A percentile compares a stretch with the other conserved stretches of the same genome.
Conservation (phyloP, 2,797 vertebrate species). For the Crenichthys baileyi region DNA sequence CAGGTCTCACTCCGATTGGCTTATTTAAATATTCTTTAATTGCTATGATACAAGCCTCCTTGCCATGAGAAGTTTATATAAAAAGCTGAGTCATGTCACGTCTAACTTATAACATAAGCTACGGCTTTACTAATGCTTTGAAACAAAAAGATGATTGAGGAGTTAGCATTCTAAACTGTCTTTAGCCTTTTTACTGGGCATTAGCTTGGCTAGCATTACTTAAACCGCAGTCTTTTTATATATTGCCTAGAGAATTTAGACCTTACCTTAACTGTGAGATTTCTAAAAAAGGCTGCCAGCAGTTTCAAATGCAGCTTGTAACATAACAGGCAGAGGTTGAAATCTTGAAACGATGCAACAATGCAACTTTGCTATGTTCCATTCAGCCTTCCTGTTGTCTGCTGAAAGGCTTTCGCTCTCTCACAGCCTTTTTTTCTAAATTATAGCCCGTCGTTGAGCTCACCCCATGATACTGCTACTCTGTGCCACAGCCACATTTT, state of each 20-base stretch:
- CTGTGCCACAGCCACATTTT: constrained; percentile 31
- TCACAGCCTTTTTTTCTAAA: constrained; percentile 27
- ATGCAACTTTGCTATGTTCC: background rate
- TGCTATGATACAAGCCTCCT: too few species aligned
- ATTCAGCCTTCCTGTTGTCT: background rate
- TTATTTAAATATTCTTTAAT: background rate
- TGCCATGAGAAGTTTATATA: too few species aligned
- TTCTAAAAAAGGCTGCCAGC: background rate
- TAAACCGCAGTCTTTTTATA: too few species aligned
- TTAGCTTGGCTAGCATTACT: too few species aligned
- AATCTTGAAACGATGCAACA: too few species aligned
- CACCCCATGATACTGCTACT: constrained; percentile 27
- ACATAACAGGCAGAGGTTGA: background rate
- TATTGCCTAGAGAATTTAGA: background rate
- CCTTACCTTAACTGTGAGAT: background rate
- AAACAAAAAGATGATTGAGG: too few species aligned
- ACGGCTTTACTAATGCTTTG: too few species aligned
- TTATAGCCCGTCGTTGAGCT: constrained; percentile 33
- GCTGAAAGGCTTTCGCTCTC: background rate
- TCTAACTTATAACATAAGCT: too few species aligned
- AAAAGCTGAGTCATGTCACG: too few species aligned
- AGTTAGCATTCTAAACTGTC: too few species aligned
- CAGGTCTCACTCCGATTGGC: background rate
- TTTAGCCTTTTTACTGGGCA: too few species aligned
- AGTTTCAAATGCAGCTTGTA: background rate